Base-by-base conservation (phyloP, 1,140 invertebrate species). In the Drosophila burlai region DNA sequence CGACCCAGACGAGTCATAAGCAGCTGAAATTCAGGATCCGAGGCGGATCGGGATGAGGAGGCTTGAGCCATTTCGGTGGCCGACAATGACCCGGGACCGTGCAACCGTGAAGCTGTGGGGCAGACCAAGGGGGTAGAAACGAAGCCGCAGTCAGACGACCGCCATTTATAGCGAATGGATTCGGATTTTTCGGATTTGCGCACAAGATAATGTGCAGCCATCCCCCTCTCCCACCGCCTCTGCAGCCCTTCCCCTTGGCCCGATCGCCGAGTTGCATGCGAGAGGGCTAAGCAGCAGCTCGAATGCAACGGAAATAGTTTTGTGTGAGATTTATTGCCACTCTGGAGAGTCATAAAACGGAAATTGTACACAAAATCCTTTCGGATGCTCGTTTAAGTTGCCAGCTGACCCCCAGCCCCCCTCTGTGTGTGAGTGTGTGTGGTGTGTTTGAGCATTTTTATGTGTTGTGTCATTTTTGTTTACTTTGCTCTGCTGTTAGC, bases 361-460 rank as follows among this genome's bases (percentile, higher is more conserved):
- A 91, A 91, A 91, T 91, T 91, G 89, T 91, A 91, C 89, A 91
- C 89, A 91, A 91, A 91, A 91, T 91, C 90, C 89, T 89, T 89
- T 91, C 89, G 89, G 85, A 90, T 90, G 85, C 85, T 85, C 85
- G 85, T 90, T 89, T 89, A 89, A 89, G 85, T 89, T 87, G 84
- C 76, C 67, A 68, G 76, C 64, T 69, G 55, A 54, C 67, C 55
- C 69, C 54, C 46, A 47, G 21, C n/a, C 42, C 26, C 21, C 31
- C 36, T 9, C 26, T 36, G 26, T 45, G 47, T 43, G 7, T 18
- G 46, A 45, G 65, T 59, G 18, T 54, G 50, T 81, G 24, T 45
- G 10, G 60, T 77, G 72, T 85, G 82, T 79, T 59, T 75, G 72
- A 50, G 71, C 73, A 83, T 89, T 89, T 89, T 89, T 89, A 89